Conservation (phyloP, 1,140 invertebrate genomes). For the Drosophila lacertosa region DNA sequence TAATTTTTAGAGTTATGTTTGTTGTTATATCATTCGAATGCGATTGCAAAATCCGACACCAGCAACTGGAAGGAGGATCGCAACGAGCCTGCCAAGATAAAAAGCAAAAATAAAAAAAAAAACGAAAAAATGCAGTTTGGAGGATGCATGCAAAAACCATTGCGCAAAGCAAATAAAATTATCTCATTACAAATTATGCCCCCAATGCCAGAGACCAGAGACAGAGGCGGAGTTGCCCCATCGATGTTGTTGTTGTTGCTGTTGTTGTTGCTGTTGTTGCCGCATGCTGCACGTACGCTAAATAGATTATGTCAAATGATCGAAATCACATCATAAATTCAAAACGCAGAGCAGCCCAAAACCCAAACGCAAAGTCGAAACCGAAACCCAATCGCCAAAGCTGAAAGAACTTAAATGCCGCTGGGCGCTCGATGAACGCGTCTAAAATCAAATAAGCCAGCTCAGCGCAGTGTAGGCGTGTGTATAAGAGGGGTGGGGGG, state of each 20-base stretch:
- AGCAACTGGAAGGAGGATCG: background rate
- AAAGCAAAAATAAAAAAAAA: too few relatives aligned
- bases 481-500: background rate
- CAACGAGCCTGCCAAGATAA: background rate
- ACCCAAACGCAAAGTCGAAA: background rate
- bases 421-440: conserved; percentile 67
- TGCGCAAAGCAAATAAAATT: conserved; percentile 82
- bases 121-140: too few relatives aligned
- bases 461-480: conserved; percentile 70
- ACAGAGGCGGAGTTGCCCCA: conserved; percentile 7
- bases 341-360: conserved; percentile 9
- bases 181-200: conserved; percentile 82
- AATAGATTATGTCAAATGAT: conserved; percentile 83
- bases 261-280: too few relatives aligned
- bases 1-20: conserved; percentile 23
- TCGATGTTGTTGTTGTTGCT: too few relatives aligned
- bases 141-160: conserved; percentile 29
- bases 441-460: conserved; percentile 81
- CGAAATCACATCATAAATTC: conserved; percentile 82
- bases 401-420: conserved; percentile 46
- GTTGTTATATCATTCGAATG: conserved; percentile 27
- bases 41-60: conserved; percentile 6
- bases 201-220: conserved; percentile 39
- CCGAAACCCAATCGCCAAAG: conserved; percentile 17
- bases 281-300: conserved; percentile 56